Evolutionary conservation across 2,888 invertebrate species (phyloP).

Genomic region (Cosmia trapezina): DNA sequence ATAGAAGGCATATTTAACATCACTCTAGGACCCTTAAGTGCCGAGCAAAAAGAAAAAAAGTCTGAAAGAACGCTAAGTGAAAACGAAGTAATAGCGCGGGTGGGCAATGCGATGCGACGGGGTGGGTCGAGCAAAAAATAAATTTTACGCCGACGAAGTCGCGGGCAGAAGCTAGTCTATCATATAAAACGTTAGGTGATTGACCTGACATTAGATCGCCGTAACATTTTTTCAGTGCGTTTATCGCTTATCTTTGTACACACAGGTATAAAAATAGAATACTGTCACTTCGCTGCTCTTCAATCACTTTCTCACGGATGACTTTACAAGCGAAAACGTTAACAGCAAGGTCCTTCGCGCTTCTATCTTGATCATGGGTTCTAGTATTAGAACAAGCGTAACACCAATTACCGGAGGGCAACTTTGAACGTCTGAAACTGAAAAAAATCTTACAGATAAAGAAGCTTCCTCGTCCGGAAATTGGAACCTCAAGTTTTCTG

Average conservation of each 20-base stretch:
- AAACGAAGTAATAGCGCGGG: no score
- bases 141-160: no score
- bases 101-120: no score
- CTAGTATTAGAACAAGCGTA: not conserved
- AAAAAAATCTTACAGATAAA: not conserved
- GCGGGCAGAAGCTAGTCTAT: no score
- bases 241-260: conserved; percentile 47
- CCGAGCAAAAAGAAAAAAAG: no score
- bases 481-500: not conserved
- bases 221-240: not conserved
- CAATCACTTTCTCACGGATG: conserved; percentile 27
- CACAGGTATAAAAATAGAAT: conserved; percentile 8
- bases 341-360: not conserved
- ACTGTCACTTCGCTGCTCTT: conserved; percentile 13
- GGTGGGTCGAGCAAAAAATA: no score
- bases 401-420: conserved; percentile 14
- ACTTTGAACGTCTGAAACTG: not conserved
- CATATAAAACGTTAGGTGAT: conserved; percentile 23
- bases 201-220: conserved; percentile 42
- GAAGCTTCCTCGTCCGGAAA: conserved; percentile 10
- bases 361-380: not conserved
- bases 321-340: not conserved
- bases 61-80: no score
- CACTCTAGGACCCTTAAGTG: no score
- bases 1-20: no score